These are phyloP conservation scores for Ctenicera cuprea DNA, from an alignment of 2,888 invertebrate genomes.

Conservation along the genomic window DNA sequence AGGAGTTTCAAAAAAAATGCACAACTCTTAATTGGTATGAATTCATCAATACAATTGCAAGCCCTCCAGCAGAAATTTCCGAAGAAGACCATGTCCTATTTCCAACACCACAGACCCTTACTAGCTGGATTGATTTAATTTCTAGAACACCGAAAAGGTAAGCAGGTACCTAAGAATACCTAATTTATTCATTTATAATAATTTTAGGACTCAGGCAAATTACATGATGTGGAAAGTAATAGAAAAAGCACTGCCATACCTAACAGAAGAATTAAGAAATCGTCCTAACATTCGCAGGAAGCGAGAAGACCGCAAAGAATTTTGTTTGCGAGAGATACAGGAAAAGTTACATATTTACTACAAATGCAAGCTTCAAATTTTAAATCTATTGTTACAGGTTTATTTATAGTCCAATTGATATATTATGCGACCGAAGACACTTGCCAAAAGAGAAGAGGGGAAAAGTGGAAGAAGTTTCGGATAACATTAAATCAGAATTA, in stretches of 20 bases:
- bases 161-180: too few relatives aligned
- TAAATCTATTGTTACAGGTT: conserved; percentile 23
- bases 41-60: conserved; percentile 42
- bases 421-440: conserved; percentile 30
- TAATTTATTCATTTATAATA: not conserved
- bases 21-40: conserved; percentile 39
- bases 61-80: conserved; percentile 27
- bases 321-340: conserved; percentile 41
- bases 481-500: conserved; percentile 59
- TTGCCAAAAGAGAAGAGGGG: conserved; percentile 39
- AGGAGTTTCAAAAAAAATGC: conserved; percentile 29
- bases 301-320: conserved; percentile 29
- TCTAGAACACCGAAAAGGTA: conserved; percentile 46
- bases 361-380: not conserved
- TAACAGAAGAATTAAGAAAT: conserved; percentile 32
- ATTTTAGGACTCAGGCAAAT: conserved; percentile 61
- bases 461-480: conserved; percentile 57
- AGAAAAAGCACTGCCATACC: conserved; percentile 44
- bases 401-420: conserved; percentile 26
- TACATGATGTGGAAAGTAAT: conserved; percentile 64
- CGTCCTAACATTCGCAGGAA: not conserved
- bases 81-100: conserved; percentile 40
- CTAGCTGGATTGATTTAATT: conserved; percentile 44
- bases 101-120: conserved; percentile 40
- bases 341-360: conserved; percentile 13